Conservation (phyloP, 2,797 vertebrate genomes). For the Macropus fuliginosus region DNA sequence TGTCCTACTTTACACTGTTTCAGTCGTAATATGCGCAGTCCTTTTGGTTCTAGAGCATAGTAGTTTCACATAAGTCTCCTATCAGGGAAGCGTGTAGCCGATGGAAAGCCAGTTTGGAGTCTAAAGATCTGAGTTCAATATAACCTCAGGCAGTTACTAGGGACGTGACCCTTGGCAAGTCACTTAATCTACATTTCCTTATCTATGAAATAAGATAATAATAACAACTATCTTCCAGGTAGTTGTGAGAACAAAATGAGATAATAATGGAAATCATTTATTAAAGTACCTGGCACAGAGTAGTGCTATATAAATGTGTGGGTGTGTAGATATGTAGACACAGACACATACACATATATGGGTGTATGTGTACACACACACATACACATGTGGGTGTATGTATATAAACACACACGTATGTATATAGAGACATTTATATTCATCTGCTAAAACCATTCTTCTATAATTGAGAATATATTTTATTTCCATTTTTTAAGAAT, state of each 20-base stretch:
- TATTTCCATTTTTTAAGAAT: too few species aligned
- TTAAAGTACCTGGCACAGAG: not conserved
- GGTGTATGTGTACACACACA: too few species aligned
- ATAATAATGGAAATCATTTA: not conserved
- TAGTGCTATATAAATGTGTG: not conserved
- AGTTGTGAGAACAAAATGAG: not conserved
- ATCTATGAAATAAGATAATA: not conserved
- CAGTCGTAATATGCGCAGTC: not conserved
- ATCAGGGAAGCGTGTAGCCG: not conserved
- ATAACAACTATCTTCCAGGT: not conserved
- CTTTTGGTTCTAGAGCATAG: not conserved
- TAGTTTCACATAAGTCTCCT: not conserved
- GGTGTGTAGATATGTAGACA: too few species aligned
- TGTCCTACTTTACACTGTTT: not conserved
- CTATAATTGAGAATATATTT: too few species aligned
- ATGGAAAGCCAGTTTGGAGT: not conserved
- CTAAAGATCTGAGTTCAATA: not conserved
- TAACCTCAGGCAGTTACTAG: not conserved
- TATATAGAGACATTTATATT: too few species aligned
- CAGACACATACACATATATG: too few species aligned
- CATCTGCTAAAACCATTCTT: too few species aligned
- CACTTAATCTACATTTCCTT: not conserved
- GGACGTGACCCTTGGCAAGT: not conserved
- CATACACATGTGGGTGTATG: too few species aligned
- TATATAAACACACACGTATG: too few species aligned